Base-by-base conservation (phyloP, 2,797 vertebrate species). In the Staurois parvus region DNA sequence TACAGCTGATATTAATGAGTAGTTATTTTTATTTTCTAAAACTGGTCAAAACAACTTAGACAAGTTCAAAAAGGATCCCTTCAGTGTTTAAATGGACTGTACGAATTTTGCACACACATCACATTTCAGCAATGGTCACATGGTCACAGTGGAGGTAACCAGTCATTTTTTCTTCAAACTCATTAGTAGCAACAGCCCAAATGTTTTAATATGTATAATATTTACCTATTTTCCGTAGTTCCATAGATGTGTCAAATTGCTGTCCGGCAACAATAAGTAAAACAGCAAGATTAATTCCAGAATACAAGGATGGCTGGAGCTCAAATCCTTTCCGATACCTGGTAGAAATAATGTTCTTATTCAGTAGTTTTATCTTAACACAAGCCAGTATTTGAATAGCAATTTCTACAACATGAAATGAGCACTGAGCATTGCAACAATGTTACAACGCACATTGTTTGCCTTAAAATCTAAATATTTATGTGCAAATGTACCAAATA, bases 301-400 rank as follows among this genome's bases (percentile, higher is more conserved):
- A 98, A 92, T 99, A 99, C 0, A 99, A 94, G 19, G 97, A 97
- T 17, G 98, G 95, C 91, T 99, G 97, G 74, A 99, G 95, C 83
- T 97, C 97, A 90, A 99, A 99, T 0, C 98, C 98, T 91, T 97
- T 98, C 76, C 95, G 96, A 90, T 99, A 99, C 98, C 98, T 99
- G 87, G 8, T 52, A 68, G 70, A 83, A 87, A 82, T 37, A 86
- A 77, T 74, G 77, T 74, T 70, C 37, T 64, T 59, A 81, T 76
- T 84, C 42, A 73, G 62, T 69, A 69, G 73, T 76, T 67, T 83
- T 26, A 64, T 83, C 62, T 76, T 74, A 74, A 67, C 37, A 52
- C 3, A 3, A 19, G 48, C 17, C 48, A 15, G 6, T 17, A 52
- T 52, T 21, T 52, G 17, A 52, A 15, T 6, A 52, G 15, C 4